Base-by-base conservation (phyloP, 2,797 vertebrate genomes). In the Notolepis coatsorum region DNA sequence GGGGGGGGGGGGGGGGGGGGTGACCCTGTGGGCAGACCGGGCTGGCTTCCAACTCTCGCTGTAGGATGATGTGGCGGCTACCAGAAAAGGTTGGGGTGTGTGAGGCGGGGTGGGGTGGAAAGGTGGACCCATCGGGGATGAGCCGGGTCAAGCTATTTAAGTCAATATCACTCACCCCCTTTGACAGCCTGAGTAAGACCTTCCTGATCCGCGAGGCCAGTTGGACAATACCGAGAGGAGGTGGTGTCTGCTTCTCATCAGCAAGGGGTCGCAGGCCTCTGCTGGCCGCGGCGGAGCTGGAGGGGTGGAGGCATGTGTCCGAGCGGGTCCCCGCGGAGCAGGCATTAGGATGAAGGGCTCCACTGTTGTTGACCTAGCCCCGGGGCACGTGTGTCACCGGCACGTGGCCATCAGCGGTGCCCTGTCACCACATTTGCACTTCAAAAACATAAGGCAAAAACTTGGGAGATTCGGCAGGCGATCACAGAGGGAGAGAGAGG, bases 301-400 rank as follows among this genome's bases (percentile, higher is more conserved):
- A 73, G 82, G 85, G 84, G 52, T 56, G 60, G 61, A 56, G 65
- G 71, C 75, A 62, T 84, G 85, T 82, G 84, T 87, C 84, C 65
- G 38, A 73, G 64, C 63, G 69, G 61, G 79, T 89, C 88, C 85
- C 92, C 28, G 71, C 46, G 73, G 88, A 90, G 79, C 73, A 39
- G 43, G 80, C 77, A 75, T 84, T 84, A 88, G 84, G 75, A 78
- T 81, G 79, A 84, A 80, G 79, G 77, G 68, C 81, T 81, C 72
- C 76, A 55, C 70, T 88, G 84, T 77, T 82, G 85, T 86, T 91
- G 92, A 93, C 93, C 92, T 90, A 71, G 90, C 92, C 88, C 79
- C 73, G 24, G 91, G 92, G 81, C 85, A 69, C 74, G 52, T 64
- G 84, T 90, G 92, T 91, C 92, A 90, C 82, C 50, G 57, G 83